phyloP scores from a whole-genome alignment of 2,888 invertebrate genomes.

The Oscheius sp. region DNA sequence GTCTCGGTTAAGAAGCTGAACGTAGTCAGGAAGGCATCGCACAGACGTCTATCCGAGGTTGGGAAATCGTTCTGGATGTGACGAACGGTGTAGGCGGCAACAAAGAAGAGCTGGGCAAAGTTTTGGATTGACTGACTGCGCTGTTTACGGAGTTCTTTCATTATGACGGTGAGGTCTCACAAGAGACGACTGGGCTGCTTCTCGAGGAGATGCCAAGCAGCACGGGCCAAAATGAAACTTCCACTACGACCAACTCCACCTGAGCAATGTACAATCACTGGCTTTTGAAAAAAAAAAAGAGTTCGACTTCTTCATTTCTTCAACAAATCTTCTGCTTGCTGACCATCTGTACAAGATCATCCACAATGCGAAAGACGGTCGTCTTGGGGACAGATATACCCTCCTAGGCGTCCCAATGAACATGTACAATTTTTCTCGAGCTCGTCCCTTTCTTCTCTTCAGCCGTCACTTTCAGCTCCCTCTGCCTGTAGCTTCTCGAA shows the following conservation, averaged over 20 bases:
- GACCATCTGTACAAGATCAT: neutral
- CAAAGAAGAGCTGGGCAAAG: neutral
- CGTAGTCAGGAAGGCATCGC: neutral
- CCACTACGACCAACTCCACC: conserved; percentile 3
- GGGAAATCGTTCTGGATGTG: neutral
- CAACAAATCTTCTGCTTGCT: neutral
- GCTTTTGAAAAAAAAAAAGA: neutral
- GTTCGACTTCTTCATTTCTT: too few species aligned
- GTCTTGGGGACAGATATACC: neutral
- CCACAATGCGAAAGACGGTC: neutral
- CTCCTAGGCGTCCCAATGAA: neutral
- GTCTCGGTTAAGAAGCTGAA: neutral
- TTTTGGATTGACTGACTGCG: conserved; percentile 1
- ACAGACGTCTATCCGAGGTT: neutral
- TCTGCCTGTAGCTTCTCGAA: neutral
- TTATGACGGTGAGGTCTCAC: neutral
- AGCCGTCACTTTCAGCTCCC: neutral
- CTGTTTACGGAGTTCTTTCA: neutral
- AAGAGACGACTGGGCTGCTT: neutral
- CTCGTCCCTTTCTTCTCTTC: neutral
- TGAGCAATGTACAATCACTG: conserved; percentile 6
- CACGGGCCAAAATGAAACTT: neutral
- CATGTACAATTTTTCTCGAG: neutral
- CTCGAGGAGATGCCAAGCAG: conserved; percentile 4
- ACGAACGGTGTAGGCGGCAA: neutral